Evolutionary conservation across 2,113 vertebrate genomes (phyloP), one percentile per base, ranked within the genome.

Genomic region (Loxodonta africana): DNA sequence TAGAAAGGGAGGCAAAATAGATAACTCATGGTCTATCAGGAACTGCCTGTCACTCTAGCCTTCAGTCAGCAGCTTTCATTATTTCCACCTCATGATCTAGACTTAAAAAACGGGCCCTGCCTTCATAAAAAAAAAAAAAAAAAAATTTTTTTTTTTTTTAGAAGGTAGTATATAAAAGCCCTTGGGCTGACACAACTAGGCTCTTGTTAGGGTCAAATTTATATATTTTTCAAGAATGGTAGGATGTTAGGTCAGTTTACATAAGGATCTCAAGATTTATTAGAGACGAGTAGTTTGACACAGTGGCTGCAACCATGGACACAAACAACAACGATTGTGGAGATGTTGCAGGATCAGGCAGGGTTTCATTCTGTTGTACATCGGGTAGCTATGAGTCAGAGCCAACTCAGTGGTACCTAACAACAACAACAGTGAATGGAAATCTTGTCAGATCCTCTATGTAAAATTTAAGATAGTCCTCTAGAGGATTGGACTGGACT

Each of bases 1-100:
- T 93, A 7, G 21, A 33, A 83, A 94, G 15, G 67, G n/a, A 86
- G 8, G 94, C 15, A 94, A 94, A 95, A n/a, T 30, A 83, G 25
- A 21, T 80, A 71, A 81, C 8, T 83, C 41, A 83, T 46, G 11
- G 3, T 82, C 57, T 51, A 14, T 37, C 10, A 85, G 20, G 15
- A 88, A 95, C 51, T 77, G 6, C 21, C n/a, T 92, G 17, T 90
- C 60, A 71, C 57, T 90, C 51, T 69, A 96, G 14, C 30, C 14
- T 96, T 21, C 8, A 81, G 37, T n/a, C 46, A 91, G 41, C 65
- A 73, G 21, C n/a, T 83, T 78, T 88, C 23, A 15, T 92, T 84
- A 83, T 93, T 90, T 71, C 86, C 28, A 48, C 23, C 15, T 88
- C 48, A 84, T 90, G 14, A 87, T 8, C n/a, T 65, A 85, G 41